These are phyloP conservation scores for Octopus sinensis DNA, from an alignment of 1,140 invertebrate species.

Conservation along the genomic window DNA sequence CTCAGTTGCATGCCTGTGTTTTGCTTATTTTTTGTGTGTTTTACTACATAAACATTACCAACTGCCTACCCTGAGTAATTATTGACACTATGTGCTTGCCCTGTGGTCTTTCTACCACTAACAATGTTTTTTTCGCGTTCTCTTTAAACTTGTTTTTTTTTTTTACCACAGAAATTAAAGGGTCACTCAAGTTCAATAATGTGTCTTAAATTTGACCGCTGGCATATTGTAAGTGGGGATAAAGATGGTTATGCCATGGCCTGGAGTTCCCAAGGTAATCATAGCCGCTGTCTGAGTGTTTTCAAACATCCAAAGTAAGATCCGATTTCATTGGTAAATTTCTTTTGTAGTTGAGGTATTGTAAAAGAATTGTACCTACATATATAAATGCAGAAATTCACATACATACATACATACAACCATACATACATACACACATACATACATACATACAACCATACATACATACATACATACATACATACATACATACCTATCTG, in stretches of 20 bases:
- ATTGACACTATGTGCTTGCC: background rate
- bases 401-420: too few relatives aligned
- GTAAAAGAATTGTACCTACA: too few relatives aligned
- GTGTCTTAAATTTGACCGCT: conserved; percentile 54
- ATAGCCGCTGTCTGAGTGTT: conserved; percentile 50
- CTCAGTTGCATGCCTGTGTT: too few relatives aligned
- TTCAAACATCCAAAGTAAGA: conserved; percentile 55
- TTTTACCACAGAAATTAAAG: conserved; percentile 43
- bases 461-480: too few relatives aligned
- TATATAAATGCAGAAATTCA: too few relatives aligned
- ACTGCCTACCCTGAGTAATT: too few relatives aligned
- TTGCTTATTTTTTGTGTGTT: too few relatives aligned
- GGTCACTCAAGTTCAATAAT: conserved; percentile 52
- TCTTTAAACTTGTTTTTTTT: background rate
- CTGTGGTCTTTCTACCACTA: background rate
- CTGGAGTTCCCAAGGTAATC: conserved; percentile 52
- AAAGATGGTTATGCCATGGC: conserved; percentile 55
- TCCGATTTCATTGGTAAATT: background rate
- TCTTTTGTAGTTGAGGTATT: too few relatives aligned
- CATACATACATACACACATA: too few relatives aligned
- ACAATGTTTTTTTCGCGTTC: background rate
- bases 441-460: too few relatives aligned
- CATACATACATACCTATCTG: too few relatives aligned
- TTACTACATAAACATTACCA: too few relatives aligned
- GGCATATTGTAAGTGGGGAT: conserved; percentile 55